Evolutionary conservation across 2,888 invertebrate species (phyloP), one percentile per base, ranked within the genome.

Genomic region (Sphaerophoria taeniata): DNA sequence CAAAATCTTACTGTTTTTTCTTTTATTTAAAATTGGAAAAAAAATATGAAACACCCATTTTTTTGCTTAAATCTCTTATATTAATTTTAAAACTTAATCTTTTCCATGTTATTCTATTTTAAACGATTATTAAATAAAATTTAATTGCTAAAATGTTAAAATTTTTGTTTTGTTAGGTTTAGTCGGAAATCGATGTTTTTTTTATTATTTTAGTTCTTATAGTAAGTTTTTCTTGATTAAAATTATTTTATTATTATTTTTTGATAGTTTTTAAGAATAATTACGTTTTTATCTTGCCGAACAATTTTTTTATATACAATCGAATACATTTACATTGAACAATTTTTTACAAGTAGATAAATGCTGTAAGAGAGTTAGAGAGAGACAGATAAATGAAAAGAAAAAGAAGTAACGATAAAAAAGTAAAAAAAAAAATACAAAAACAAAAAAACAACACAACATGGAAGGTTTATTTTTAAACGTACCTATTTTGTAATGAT

Each of bases 261-360:
- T 75, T 71, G 11, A 31, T 81, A 77, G 73, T 76, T 77, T 78
- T 65, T 86, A 86, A 77, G 82, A 45, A 82, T 47, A 71, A 78
- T 70, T 74, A 78, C 73, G 82, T 86, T 82, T 81, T 82, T 86
- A 86, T 86, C 86, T 86, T 86, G 86, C 86, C 86, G 78, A 86
- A 81, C 81, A 81, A 77, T 83, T 67, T 67, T 53, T 67, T 36
- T 51, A 45, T 16, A 63, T 79, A 80, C 84, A 85, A 80, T 69
- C 81, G 72, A 76, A 77, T 80, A 79, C 76, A 85, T 70, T 70
- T 77, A 76, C 56, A 70, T 70, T 39, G 4, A 60, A 34, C 16
- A 51, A 43, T 77, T 70, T 84, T 79, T 81, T 85, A 81, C 81
- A 81, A 85, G 67, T 71, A 70, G 53, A 76, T 80, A 72, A 79